Evolutionary conservation across 2,797 vertebrate genomes (phyloP), one percentile per base, ranked within the genome.

Genomic region (Periparus ater): DNA sequence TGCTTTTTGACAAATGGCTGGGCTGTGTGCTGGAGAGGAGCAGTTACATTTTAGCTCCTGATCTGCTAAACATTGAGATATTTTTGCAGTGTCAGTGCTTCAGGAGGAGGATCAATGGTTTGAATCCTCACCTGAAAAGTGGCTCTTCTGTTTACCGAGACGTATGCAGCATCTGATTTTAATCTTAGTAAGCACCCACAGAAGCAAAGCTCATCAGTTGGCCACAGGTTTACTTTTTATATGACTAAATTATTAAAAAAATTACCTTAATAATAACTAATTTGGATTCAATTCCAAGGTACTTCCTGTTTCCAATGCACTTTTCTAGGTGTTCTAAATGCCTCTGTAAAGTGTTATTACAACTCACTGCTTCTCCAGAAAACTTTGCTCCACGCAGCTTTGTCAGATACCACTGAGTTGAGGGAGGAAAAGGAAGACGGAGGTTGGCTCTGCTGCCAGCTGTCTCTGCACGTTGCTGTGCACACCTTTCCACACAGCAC

Each of bases 381-480:
- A 81, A 34, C n/a, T 57, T 75, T 17, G 9, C 9, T 84, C 13
- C 10, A 5, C 57, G 85, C 17, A 29, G 19, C 25, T 75, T 58
- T 2, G 0, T 62, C 80, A 51, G 32, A 38, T 66, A 40, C 17
- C 21, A 20, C 57, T 0, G 0, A 71, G 18, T 4, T 48, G 27
- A 72, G 22, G 25, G 54, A 81, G 32, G 38, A 78, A 70, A 78
- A 66, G 10, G 26, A 58, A 45, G 40, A 11, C 7, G 47, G 47
- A 61, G 16, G 20, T 17, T 85, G 57, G 16, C 50, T 85, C 13
- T 65, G 62, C 36, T 72, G 51, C n/a, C 67, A 58, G 27, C 9
- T 55, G 19, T 50, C 29, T 60, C 30, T 32, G n/a, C 53, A 2
- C 1, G 9, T 60, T 1, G 0, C 44, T 55, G 44, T 7, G 2